phyloP scores from a whole-genome alignment of 2,888 invertebrate genomes.

The Pollenia labialis region DNA sequence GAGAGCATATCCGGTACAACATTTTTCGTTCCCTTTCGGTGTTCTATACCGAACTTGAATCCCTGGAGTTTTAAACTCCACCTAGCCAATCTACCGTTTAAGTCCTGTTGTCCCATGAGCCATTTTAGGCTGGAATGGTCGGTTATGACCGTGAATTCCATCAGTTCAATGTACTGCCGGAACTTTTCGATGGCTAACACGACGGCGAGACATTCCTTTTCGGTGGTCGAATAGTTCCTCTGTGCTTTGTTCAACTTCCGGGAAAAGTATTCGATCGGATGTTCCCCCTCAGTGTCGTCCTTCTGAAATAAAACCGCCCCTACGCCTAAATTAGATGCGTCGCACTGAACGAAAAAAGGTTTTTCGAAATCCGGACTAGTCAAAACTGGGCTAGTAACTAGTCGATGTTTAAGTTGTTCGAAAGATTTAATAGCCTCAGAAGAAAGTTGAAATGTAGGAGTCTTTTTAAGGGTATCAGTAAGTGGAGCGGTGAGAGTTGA shows the following conservation, averaged over 20 bases:
- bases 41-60: constrained; percentile 70
- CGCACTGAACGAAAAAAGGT: constrained; percentile 25
- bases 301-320: constrained; percentile 49
- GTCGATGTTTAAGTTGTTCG: background rate
- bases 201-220: constrained; percentile 44
- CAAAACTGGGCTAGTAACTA: constrained; percentile 10
- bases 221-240: constrained; percentile 5
- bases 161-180: constrained; percentile 60
- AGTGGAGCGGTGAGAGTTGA: constrained; percentile 31
- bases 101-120: constrained; percentile 38
- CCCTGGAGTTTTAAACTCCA: constrained; percentile 75
- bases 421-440: constrained; percentile 1
- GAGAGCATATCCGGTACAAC: background rate
- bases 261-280: constrained; percentile 46
- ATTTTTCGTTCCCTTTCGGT: constrained; percentile 69
- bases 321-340: constrained; percentile 38
- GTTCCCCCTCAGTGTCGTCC: constrained; percentile 35
- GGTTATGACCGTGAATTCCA: constrained; percentile 50
- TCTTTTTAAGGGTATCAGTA: constrained; percentile 13
- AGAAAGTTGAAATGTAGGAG: background rate
- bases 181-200: constrained; percentile 53
- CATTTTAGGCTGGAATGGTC: constrained; percentile 44
- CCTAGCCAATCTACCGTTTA: constrained; percentile 72
- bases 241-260: constrained; percentile 28
- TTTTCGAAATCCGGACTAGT: constrained; percentile 4